These are phyloP conservation scores for Aporophyla lueneburgensis DNA, from an alignment of 2,888 invertebrate genomes.

Conservation along the genomic window DNA sequence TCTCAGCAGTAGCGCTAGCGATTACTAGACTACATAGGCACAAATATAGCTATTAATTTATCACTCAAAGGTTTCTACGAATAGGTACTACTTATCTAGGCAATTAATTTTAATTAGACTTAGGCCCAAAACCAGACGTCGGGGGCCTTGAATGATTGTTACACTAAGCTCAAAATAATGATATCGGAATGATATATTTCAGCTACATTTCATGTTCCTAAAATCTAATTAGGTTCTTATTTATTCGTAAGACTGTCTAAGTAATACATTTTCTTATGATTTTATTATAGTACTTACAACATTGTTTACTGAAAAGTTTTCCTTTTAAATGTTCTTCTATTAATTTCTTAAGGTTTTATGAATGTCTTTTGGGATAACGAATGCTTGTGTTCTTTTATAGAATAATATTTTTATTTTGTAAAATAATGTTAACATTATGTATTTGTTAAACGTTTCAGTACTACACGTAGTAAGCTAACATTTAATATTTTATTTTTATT, in stretches of 20 bases:
- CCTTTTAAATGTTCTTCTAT: slow-evolving; percentile 41
- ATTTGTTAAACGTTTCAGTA: not conserved
- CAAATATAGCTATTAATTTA: not conserved
- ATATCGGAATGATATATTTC: not conserved
- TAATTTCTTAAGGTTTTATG: slow-evolving; percentile 44
- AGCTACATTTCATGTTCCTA: slow-evolving; percentile 16
- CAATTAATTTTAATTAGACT: not conserved
- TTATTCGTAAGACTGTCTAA: slow-evolving; percentile 8
- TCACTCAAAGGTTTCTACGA: not conserved
- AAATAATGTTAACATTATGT: not conserved
- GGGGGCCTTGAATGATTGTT: slow-evolving; percentile 2
- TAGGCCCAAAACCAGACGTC: not conserved
- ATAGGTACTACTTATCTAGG: not conserved
- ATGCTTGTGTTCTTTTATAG: slow-evolving; percentile 17
- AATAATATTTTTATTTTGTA: not conserved
- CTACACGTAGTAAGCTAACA: not conserved
- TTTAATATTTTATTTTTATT: not conserved
- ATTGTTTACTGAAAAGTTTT: slow-evolving; percentile 39
- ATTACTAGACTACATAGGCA: too few species aligned
- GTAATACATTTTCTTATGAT: slow-evolving; percentile 32
- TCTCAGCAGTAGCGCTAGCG: too few species aligned
- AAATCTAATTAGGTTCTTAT: slow-evolving; percentile 26
- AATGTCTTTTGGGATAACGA: slow-evolving; percentile 32
- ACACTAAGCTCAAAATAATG: slow-evolving; percentile 45
- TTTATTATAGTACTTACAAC: slow-evolving; percentile 29